These are phyloP conservation scores for Apostichopus californicus DNA, from an alignment of 35 echinoderm and acorn worm genomes.

Conservation along the genomic window DNA sequence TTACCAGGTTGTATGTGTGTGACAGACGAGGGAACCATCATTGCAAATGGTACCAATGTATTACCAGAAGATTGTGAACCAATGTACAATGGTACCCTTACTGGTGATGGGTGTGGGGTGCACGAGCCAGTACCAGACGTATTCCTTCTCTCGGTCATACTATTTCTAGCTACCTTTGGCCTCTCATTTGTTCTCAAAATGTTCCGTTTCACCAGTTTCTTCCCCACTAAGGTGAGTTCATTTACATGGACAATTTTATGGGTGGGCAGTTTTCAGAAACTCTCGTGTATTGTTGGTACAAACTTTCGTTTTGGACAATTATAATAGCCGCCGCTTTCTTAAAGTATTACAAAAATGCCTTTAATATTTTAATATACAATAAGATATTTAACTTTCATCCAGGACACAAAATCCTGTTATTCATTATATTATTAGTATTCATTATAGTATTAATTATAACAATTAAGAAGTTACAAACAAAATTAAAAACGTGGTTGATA, in stretches of 20 bases:
- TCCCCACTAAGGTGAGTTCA: conserved; percentile 76
- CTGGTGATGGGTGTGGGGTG: conserved; percentile 45
- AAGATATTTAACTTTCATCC: too few relatives aligned
- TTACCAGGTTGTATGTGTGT: conserved; percentile 68
- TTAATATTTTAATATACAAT: too few relatives aligned
- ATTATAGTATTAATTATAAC: too few relatives aligned
- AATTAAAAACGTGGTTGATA: too few relatives aligned
- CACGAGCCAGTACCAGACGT: conserved; percentile 76
- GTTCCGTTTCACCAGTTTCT: conserved; percentile 82
- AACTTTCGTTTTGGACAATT: too few relatives aligned
- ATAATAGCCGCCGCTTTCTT: too few relatives aligned
- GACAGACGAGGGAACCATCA: conserved; percentile 1
- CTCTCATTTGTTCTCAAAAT: conserved; percentile 74
- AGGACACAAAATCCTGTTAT: too few relatives aligned
- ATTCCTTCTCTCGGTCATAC: conserved; percentile 76
- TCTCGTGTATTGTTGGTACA: too few relatives aligned
- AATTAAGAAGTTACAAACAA: too few relatives aligned
- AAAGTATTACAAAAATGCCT: too few relatives aligned
- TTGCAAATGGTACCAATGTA: conserved; percentile 57
- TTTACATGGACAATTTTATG: neutral
- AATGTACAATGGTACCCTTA: conserved; percentile 62
- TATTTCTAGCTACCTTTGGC: conserved; percentile 81
- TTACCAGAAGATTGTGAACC: conserved; percentile 62
- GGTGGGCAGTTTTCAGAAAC: too few relatives aligned
- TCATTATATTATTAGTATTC: too few relatives aligned